Conservation (phyloP, 2,113 vertebrate genomes). For the Uropsilus gracilis region DNA sequence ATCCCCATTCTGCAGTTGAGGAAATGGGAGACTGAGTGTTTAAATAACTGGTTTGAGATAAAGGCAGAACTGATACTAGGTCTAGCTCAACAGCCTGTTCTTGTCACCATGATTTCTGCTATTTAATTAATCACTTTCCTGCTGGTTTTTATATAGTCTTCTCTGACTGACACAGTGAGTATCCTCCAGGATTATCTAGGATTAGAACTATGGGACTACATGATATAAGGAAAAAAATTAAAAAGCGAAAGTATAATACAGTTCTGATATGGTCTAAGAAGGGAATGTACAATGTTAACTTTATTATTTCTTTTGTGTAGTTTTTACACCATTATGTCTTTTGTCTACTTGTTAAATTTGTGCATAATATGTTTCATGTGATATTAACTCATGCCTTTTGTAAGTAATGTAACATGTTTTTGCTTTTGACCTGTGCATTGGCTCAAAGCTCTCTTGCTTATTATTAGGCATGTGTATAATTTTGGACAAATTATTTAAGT, state of each 20-base stretch:
- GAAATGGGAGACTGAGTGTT: neutral
- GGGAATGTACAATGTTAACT: neutral
- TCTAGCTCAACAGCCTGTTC: neutral
- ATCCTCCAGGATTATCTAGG: neutral
- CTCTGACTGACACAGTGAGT: constrained; percentile 14
- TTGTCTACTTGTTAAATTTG: constrained; percentile 31
- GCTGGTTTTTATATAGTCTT: neutral
- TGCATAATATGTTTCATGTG: neutral
- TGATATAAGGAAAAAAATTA: too few relatives aligned
- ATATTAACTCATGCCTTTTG: constrained; percentile 36
- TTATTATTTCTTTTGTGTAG: neutral
- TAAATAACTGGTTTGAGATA: neutral
- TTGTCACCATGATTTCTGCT: neutral
- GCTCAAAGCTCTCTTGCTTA: neutral
- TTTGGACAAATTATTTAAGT: constrained; percentile 4
- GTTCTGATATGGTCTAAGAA: neutral
- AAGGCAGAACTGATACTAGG: neutral
- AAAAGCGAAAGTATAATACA: neutral
- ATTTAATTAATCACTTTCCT: constrained; percentile 1
- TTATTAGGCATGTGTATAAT: neutral
- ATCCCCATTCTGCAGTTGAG: constrained; percentile 7
- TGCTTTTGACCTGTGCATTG: neutral
- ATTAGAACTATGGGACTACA: too few relatives aligned
- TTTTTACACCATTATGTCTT: neutral
- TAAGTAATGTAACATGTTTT: constrained; percentile 30